These are phyloP conservation scores for Columba janthina DNA, from an alignment of 2,113 vertebrate species.

Conservation along the genomic window DNA sequence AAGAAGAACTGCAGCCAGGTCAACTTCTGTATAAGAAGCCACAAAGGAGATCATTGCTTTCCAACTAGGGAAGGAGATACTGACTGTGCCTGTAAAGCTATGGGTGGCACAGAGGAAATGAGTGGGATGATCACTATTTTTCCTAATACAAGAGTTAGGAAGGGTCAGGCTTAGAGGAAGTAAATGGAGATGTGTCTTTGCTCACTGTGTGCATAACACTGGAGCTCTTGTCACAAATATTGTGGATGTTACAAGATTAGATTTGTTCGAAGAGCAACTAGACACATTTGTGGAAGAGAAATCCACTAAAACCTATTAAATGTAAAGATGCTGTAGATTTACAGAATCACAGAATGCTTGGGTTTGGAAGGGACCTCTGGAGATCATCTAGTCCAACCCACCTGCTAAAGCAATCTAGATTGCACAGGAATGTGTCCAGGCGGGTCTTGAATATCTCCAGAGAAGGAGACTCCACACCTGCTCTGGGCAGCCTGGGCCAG, in stretches of 20 bases:
- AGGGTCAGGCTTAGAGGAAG: not conserved
- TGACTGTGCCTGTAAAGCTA: not conserved
- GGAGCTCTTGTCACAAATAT: not conserved
- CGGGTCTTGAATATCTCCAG: no score
- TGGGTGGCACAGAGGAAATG: not conserved
- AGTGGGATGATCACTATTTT: not conserved
- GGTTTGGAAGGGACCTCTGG: no score
- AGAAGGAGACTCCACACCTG: no score
- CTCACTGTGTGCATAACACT: not conserved
- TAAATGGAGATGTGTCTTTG: not conserved
- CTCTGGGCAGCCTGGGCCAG: no score
- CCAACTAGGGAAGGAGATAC: not conserved
- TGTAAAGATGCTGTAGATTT: not conserved
- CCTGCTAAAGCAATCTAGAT: no score
- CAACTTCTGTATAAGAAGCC: not conserved
- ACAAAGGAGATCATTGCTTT: not conserved
- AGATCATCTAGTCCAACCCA: no score
- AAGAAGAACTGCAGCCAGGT: not conserved
- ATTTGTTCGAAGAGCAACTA: not conserved
- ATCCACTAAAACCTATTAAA: not conserved
- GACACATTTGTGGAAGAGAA: rapidly evolving
- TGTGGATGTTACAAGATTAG: not conserved
- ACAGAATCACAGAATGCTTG: no score
- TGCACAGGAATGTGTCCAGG: no score
- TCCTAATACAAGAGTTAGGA: not conserved